A percentile compares a stretch with the other conserved stretches of the same genome.
These are phyloP conservation scores for Holacanthus passer DNA, from an alignment of 2,113 vertebrate species.

Conservation along the genomic window DNA sequence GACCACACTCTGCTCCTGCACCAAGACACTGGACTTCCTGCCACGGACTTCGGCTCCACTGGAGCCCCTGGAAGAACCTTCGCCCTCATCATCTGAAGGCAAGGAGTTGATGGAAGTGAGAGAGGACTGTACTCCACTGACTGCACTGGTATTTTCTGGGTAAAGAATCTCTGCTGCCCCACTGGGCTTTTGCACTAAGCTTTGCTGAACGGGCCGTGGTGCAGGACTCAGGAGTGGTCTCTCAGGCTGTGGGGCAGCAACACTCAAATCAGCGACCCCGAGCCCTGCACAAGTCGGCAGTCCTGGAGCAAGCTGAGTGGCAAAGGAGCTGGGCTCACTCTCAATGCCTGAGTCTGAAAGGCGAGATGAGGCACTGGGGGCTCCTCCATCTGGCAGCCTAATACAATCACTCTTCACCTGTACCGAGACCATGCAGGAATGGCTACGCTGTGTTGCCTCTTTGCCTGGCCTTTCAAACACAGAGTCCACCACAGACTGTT, in stretches of 20 bases:
- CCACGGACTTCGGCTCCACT: constrained; percentile 79
- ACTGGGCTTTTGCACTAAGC: constrained; percentile 83
- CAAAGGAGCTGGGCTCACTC: constrained; percentile 95
- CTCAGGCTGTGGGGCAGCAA: constrained; percentile 81
- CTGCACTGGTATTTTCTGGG: constrained; percentile 91
- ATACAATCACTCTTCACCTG: constrained; percentile 84
- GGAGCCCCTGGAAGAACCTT: constrained; percentile 87
- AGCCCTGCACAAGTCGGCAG: constrained; percentile 77
- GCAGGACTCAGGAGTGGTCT: constrained; percentile 82
- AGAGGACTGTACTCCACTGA: constrained; percentile 97
- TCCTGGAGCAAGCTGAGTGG: constrained; percentile 87
- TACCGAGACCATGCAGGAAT: constrained; percentile 44
- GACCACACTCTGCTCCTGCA: constrained; percentile 87
- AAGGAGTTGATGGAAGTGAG: constrained; percentile 98
- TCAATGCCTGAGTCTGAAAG: constrained; percentile 97
- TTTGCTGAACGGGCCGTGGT: constrained; percentile 85
- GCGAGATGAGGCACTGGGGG: constrained; percentile 89
- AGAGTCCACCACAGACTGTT: constrained; percentile 52
- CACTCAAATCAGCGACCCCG: constrained; percentile 77
- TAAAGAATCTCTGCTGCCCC: constrained; percentile 84
- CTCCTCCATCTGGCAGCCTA: constrained; percentile 85
- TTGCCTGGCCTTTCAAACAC: constrained; percentile 62
- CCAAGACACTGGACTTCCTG: constrained; percentile 84
- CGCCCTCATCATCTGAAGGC: constrained; percentile 94
- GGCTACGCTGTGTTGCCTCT: constrained; percentile 35